Evolutionary conservation across 2,888 invertebrate species (phyloP).

Genomic region (Aethes cnicana): DNA sequence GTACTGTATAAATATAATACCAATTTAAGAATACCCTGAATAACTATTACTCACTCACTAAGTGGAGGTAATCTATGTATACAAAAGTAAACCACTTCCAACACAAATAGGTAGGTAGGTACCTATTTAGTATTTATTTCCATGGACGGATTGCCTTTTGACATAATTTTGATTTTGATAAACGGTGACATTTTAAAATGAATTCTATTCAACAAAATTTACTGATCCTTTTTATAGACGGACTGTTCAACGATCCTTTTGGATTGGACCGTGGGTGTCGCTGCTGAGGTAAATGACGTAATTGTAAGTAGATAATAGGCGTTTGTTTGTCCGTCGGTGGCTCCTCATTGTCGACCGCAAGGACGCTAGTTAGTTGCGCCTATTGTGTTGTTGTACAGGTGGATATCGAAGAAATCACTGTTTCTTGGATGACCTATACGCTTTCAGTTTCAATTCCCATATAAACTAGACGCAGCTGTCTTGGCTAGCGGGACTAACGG

Average conservation of each 20-base stretch:
- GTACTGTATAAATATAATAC: too few species aligned
- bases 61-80: too few species aligned
- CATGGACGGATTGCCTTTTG: neutral
- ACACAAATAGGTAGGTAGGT: too few species aligned
- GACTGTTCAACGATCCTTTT: slow-evolving; percentile 15
- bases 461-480: neutral
- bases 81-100: too few species aligned
- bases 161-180: neutral
- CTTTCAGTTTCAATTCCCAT: neutral
- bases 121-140: neutral
- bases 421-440: neutral
- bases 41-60: too few species aligned
- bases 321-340: neutral
- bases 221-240: neutral
- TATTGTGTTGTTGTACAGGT: neutral
- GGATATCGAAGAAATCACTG: neutral
- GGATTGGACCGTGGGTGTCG: slow-evolving; percentile 17
- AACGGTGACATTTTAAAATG: too few species aligned
- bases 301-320: slow-evolving; percentile 10
- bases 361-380: slow-evolving; percentile 5
- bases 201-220: too few species aligned
- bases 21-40: too few species aligned
- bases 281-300: slow-evolving; percentile 14
- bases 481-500: neutral
- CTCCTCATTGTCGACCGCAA: slow-evolving; percentile 18